phyloP scores from a whole-genome alignment of 1,140 invertebrate species.

The Neuroterus valhalla region DNA sequence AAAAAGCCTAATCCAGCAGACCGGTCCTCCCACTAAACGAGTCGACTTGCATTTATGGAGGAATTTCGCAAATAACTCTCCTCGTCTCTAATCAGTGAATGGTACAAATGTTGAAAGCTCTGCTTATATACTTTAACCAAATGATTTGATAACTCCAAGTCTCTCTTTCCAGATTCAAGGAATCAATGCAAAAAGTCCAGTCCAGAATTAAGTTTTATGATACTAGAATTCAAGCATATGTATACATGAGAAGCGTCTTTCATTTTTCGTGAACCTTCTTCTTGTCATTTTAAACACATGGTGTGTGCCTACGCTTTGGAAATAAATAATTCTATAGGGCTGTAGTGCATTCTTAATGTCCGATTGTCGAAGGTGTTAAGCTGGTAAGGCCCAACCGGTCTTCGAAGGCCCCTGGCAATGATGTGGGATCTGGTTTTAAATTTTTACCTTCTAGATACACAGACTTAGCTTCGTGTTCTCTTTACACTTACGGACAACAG shows the following conservation, averaged over 20 bases:
- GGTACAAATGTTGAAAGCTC: background rate
- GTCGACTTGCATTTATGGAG: conserved; percentile 38
- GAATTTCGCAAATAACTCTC: conserved; percentile 47
- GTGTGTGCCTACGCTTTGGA: background rate
- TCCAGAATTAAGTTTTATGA: no score
- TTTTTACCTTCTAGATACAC: conserved; percentile 61
- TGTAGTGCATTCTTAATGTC: conserved; percentile 25
- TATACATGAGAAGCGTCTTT: background rate
- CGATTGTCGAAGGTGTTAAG: conserved; percentile 54
- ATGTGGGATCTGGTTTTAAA: conserved; percentile 59
- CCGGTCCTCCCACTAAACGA: conserved; percentile 57
- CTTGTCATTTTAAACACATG: background rate
- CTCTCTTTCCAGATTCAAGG: no score
- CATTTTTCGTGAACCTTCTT: background rate
- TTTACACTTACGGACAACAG: conserved; percentile 32
- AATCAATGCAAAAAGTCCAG: no score
- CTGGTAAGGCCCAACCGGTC: conserved; percentile 58
- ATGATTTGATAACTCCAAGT: background rate
- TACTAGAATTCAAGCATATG: no score
- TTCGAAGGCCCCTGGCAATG: conserved; percentile 42
- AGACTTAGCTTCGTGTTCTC: conserved; percentile 43
- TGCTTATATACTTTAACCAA: background rate
- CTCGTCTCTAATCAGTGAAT: conserved; percentile 3
- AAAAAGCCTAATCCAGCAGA: conserved; percentile 39
- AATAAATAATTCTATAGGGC: conserved; percentile 14